Percentiles rank a stretch among this genome's conserved stretches.
Evolutionary conservation across 1,140 invertebrate genomes (phyloP).

Genomic region (Drosophila melanogaster): Release_6_plus_ISO1_MT NT_037436.4:4255501-4256000

Average conservation of each 20-base stretch:
- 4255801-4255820: conserved; percentile 88
- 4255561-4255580: conserved; percentile 35
- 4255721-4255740: conserved; percentile 89
- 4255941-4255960: conserved; percentile 31
- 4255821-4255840: conserved; percentile 88
- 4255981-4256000: conserved; percentile 38
- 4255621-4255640: conserved; percentile 89
- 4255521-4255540: conserved; percentile 74
- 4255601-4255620: conserved; percentile 88
- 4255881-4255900: conserved; percentile 86
- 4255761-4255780: conserved; percentile 14
- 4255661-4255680: conserved; percentile 88
- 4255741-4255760: not conserved
- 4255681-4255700: conserved; percentile 88
- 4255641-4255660: conserved; percentile 88
- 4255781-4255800: conserved; percentile 85
- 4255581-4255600: conserved; percentile 17
- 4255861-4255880: conserved; percentile 87
- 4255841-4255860: conserved; percentile 88
- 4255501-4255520: conserved; percentile 63
- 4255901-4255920: conserved; percentile 85
- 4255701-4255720: conserved; percentile 89
- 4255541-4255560: conserved; percentile 32
- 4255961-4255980: conserved; percentile 24
- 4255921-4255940: conserved; percentile 31